phyloP scores from a whole-genome alignment of 2,888 invertebrate genomes.

The Osmoderma eremita region DNA sequence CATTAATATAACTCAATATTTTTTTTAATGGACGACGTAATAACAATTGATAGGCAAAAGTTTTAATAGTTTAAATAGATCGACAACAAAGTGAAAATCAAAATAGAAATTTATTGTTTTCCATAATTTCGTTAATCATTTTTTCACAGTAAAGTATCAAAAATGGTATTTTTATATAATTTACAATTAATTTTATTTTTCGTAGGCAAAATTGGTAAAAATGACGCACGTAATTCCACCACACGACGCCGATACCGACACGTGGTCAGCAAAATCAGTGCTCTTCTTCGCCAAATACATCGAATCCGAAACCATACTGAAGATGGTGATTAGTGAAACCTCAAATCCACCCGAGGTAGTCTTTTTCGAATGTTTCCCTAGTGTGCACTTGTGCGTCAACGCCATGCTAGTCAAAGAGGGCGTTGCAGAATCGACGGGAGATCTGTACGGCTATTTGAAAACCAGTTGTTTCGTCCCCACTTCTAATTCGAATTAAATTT shows the following conservation, averaged over 20 bases:
- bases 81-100: too few species aligned
- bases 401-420: slow-evolving; percentile 65
- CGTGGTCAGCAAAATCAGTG: slow-evolving; percentile 60
- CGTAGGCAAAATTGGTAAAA: slow-evolving; percentile 62
- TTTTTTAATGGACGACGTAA: background rate
- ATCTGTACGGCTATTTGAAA: slow-evolving; percentile 60
- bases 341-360: slow-evolving; percentile 59
- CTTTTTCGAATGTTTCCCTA: slow-evolving; percentile 59
- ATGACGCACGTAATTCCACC: slow-evolving; percentile 64
- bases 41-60: slow-evolving; percentile 4
- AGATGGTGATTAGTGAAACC: slow-evolving; percentile 59
- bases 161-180: background rate
- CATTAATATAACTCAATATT: background rate
- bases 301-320: slow-evolving; percentile 56
- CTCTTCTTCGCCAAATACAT: slow-evolving; percentile 60
- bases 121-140: too few species aligned
- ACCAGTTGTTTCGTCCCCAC: background rate
- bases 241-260: slow-evolving; percentile 48
- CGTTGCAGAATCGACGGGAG: slow-evolving; percentile 66
- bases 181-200: slow-evolving; percentile 38
- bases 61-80: too few species aligned
- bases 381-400: slow-evolving; percentile 66
- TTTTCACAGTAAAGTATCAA: too few species aligned
- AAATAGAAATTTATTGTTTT: too few species aligned
- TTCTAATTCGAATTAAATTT: slow-evolving; percentile 37